Evolutionary conservation across 2,113 vertebrate genomes (phyloP).

Genomic region (Notothenia coriiceps): DNA sequence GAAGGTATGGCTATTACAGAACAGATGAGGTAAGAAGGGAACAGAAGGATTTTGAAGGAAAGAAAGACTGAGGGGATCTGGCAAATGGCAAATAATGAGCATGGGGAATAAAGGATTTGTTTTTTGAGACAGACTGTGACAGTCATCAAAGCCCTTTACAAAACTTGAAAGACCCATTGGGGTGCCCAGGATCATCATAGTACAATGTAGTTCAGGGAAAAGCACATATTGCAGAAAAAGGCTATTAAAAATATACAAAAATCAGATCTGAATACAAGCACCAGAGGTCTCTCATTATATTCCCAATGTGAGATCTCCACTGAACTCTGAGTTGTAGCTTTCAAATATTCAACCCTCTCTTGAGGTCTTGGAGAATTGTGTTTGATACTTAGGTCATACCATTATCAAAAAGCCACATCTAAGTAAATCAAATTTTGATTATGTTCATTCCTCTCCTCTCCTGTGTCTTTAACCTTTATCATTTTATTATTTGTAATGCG

Average conservation of each 20-base stretch:
- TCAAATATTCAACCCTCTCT: constrained; percentile 40
- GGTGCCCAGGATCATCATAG: background rate
- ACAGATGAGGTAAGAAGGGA: background rate
- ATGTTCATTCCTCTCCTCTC: background rate
- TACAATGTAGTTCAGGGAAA: background rate
- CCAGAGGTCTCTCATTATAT: constrained; percentile 25
- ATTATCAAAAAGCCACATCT: constrained; percentile 50
- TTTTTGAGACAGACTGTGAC: background rate
- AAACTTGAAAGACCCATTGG: background rate
- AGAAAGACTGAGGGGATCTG: background rate
- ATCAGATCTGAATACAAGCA: constrained; percentile 15
- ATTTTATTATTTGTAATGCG: constrained; percentile 41
- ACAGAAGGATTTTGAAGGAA: background rate
- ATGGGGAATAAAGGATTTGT: background rate
- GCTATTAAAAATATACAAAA: constrained; percentile 24
- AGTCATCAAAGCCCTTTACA: background rate
- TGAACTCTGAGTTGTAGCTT: constrained; percentile 29
- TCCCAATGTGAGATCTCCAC: background rate
- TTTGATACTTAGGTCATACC: constrained; percentile 47
- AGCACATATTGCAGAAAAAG: background rate
- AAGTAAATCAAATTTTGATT: constrained; percentile 36
- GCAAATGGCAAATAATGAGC: background rate
- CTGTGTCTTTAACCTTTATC: constrained; percentile 10
- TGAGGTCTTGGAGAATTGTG: constrained; percentile 25
- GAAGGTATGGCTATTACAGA: background rate